phyloP scores from a whole-genome alignment of 2,113 vertebrate genomes.

The Azemiops feae region DNA sequence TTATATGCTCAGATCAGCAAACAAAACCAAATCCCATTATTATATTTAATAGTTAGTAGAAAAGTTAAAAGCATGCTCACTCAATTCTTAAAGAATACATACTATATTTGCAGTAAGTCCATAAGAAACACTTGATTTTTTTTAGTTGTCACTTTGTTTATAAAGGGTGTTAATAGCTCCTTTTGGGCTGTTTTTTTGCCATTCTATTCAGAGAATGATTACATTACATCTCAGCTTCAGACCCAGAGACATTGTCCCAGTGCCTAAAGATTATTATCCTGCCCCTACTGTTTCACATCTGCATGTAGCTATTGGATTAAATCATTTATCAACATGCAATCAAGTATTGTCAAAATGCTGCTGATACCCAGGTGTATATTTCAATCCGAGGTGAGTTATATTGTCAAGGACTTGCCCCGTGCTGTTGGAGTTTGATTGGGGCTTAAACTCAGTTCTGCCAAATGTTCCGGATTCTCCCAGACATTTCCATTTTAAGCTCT shows the following conservation, averaged over 20 bases:
- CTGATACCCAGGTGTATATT: neutral
- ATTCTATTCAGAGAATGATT: neutral
- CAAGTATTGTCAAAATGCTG: neutral
- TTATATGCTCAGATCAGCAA: neutral
- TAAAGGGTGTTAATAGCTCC: conserved; percentile 15
- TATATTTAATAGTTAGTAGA: neutral
- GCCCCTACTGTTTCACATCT: neutral
- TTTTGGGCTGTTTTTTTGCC: neutral
- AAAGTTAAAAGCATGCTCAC: neutral
- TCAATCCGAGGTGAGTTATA: neutral
- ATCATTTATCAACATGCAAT: neutral
- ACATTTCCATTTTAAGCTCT: neutral
- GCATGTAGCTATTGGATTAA: neutral
- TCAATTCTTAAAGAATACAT: neutral
- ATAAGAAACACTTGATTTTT: conserved; percentile 59
- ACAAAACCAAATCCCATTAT: neutral
- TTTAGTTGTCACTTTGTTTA: conserved; percentile 39
- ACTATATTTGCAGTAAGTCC: conserved; percentile 37
- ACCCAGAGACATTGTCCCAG: neutral
- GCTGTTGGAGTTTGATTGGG: neutral
- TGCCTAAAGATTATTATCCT: neutral
- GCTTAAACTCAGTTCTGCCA: neutral
- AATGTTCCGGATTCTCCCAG: neutral
- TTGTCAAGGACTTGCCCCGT: neutral
- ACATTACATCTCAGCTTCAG: neutral